Conservation (phyloP, 1,140 invertebrate genomes). For the Drosophila prosaltans region DNA sequence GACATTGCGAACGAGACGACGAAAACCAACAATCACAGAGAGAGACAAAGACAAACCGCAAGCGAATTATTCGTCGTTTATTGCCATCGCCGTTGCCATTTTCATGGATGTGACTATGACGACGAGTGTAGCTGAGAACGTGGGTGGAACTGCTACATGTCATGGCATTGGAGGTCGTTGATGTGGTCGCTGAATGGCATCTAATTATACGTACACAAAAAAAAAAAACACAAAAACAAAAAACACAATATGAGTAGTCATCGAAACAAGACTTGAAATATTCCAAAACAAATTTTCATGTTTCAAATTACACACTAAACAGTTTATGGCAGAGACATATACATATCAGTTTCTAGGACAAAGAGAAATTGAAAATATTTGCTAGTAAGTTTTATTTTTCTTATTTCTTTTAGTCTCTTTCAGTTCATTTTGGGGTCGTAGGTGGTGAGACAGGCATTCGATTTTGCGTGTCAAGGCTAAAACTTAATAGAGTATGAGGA, state of each 20-base stretch:
- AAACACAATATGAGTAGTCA: neutral
- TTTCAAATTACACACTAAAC: too few relatives aligned
- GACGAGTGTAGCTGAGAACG: constrained; percentile 70
- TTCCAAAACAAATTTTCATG: neutral
- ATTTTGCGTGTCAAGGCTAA: constrained; percentile 61
- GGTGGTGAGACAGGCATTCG: constrained; percentile 7
- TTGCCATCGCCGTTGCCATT: constrained; percentile 42
- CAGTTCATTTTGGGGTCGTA: neutral
- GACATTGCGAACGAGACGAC: neutral
- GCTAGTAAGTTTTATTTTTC: neutral
- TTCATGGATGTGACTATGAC: constrained; percentile 72
- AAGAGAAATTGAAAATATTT: constrained; percentile 6
- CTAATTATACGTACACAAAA: constrained; percentile 42
- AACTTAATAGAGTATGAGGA: constrained; percentile 9
- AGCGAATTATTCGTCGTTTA: constrained; percentile 64
- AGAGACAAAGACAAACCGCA: constrained; percentile 63
- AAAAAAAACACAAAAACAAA: constrained; percentile 33
- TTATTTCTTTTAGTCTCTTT: neutral
- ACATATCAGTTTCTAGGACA: neutral
- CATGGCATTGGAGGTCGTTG: constrained; percentile 33
- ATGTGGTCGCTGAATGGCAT: constrained; percentile 61
- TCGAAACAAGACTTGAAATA: constrained; percentile 14
- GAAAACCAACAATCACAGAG: constrained; percentile 20
- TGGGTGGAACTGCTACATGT: constrained; percentile 63
- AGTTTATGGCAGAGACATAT: neutral